These are phyloP conservation scores for Apamea crenata DNA, from an alignment of 2,888 invertebrate genomes.

Conservation along the genomic window DNA sequence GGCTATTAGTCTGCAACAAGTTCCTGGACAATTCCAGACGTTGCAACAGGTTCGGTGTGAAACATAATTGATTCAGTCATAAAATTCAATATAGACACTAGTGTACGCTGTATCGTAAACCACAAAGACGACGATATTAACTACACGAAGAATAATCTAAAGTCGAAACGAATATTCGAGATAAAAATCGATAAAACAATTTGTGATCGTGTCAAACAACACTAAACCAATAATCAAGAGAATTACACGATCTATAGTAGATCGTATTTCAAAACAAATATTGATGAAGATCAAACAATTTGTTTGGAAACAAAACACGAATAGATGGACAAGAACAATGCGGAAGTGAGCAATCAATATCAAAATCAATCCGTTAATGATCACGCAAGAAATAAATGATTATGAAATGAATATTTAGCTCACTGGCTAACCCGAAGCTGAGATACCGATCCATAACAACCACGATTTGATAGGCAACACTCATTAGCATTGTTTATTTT, in stretches of 20 bases:
- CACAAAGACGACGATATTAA: background rate
- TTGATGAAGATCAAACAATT: conserved; percentile 68
- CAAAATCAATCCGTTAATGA: conserved; percentile 85
- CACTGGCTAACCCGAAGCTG: conserved; percentile 55
- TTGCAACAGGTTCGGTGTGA: conserved; percentile 30
- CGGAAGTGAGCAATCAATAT: conserved; percentile 88
- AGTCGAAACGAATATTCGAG: conserved; percentile 5
- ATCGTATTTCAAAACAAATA: conserved; percentile 66
- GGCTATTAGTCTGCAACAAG: conserved; percentile 62
- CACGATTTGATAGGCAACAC: conserved; percentile 81
- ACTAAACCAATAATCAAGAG: conserved; percentile 51
- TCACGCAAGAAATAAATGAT: conserved; percentile 83
- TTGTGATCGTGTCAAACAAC: conserved; percentile 51
- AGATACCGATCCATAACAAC: conserved; percentile 63
- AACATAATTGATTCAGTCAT: conserved; percentile 48
- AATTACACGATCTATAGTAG: conserved; percentile 61
- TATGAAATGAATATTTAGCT: conserved; percentile 84
- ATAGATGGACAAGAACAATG: conserved; percentile 73
- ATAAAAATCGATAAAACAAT: conserved; percentile 34
- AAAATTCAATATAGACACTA: conserved; percentile 16
- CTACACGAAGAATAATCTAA: background rate
- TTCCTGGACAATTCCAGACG: conserved; percentile 43
- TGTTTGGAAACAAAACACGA: conserved; percentile 73
- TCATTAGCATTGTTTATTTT: conserved; percentile 87
- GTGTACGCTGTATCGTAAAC: background rate